A percentile compares a stretch with the other conserved stretches of the same genome.
Conservation (phyloP, 2,113 vertebrate genomes). For the Phrynosoma platyrhinos region DNA sequence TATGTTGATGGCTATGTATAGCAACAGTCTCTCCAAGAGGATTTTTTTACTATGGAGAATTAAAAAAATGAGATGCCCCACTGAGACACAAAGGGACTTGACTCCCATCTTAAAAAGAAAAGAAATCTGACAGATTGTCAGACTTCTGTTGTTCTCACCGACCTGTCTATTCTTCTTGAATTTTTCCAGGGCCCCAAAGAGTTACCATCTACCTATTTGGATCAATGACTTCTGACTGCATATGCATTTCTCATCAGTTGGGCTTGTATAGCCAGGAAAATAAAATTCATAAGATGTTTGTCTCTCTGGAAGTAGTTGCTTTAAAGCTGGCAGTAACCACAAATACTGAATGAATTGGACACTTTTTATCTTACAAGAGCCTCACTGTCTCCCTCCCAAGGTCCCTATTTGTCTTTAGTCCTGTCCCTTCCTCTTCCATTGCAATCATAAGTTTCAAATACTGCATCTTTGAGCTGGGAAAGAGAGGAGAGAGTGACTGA, state of each 20-base stretch:
- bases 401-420: conserved; percentile 39
- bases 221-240: neutral
- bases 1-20: neutral
- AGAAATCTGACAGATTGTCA: neutral
- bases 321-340: conserved; percentile 16
- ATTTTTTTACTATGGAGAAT: neutral
- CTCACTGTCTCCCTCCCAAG: conserved; percentile 56
- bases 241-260: neutral
- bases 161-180: neutral
- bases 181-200: neutral
- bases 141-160: neutral
- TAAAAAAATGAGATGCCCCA: neutral
- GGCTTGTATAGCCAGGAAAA: neutral
- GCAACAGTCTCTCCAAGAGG: neutral
- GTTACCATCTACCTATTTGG: neutral
- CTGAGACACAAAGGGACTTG: neutral
- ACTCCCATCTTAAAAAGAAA: neutral
- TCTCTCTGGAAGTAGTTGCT: conserved; percentile 43
- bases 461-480: conserved; percentile 36
- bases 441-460: conserved; percentile 39
- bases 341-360: conserved; percentile 50
- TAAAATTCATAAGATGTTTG: neutral
- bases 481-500: conserved; percentile 53
- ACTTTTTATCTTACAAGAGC: conserved; percentile 58
- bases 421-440: neutral